A percentile compares a stretch with the other conserved stretches of the same genome.
These are phyloP conservation scores for Bufotes viridis DNA, from an alignment of 2,797 vertebrate genomes.

Conservation along the genomic window DNA sequence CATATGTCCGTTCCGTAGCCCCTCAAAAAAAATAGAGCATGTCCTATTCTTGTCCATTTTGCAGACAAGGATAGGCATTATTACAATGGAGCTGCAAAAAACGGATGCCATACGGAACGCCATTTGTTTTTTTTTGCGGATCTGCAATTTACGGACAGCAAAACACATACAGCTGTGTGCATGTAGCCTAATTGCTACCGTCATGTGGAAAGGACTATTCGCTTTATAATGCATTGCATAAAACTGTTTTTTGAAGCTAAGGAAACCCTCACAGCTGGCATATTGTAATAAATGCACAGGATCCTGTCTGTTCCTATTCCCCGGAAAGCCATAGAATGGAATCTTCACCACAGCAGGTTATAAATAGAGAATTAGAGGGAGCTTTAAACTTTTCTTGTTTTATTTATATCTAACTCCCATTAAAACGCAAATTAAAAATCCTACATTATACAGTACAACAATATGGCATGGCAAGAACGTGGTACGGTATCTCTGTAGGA, in stretches of 20 bases:
- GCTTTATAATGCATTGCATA: neutral
- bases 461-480: neutral
- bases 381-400: neutral
- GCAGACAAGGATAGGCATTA: too few relatives aligned
- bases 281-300: constrained; percentile 23
- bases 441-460: neutral
- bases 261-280: neutral
- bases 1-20: too few relatives aligned
- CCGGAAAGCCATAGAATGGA: neutral
- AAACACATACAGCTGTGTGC: too few relatives aligned
- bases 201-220: neutral
- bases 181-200: neutral
- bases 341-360: neutral
- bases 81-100: too few relatives aligned
- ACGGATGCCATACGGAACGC: too few relatives aligned
- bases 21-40: too few relatives aligned
- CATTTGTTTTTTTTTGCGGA: too few relatives aligned
- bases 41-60: too few relatives aligned
- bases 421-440: neutral
- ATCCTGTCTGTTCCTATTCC: neutral
- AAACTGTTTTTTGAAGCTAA: constrained; percentile 13
- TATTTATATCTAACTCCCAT: neutral
- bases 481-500: neutral
- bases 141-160: too few relatives aligned
- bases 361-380: neutral